Conservation (phyloP, 2,797 vertebrate genomes). For the Sitta carolinensis region DNA sequence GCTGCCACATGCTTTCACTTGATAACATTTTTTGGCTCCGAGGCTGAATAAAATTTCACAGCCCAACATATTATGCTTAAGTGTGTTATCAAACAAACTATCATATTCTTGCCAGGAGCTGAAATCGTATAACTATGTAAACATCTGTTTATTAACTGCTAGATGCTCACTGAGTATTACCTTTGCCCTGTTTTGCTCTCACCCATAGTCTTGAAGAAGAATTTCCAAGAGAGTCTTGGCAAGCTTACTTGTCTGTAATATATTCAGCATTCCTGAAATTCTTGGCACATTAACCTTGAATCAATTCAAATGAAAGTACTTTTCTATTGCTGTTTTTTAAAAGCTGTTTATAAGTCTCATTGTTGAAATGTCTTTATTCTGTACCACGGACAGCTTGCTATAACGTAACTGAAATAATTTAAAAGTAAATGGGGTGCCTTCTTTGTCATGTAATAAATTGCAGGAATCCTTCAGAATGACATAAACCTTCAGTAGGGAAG, state of each 20-base stretch:
- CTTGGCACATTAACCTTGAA: slow-evolving; percentile 3
- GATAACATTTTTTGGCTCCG: background rate
- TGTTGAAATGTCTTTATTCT: background rate
- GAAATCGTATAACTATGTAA: background rate
- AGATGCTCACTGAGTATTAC: background rate
- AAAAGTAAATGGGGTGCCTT: background rate
- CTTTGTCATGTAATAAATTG: background rate
- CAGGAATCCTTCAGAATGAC: background rate
- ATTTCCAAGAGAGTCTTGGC: slow-evolving; percentile 6
- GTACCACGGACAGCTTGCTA: background rate
- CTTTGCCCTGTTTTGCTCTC: background rate
- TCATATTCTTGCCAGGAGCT: background rate
- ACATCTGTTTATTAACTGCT: slow-evolving; percentile 32
- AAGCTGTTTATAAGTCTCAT: background rate
- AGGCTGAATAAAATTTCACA: slow-evolving; percentile 25
- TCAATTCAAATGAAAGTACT: background rate
- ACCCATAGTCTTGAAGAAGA: background rate
- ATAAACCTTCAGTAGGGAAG: background rate
- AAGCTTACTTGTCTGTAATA: background rate
- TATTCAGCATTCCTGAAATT: slow-evolving; percentile 53
- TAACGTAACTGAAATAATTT: background rate
- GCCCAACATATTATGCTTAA: background rate
- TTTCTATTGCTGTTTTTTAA: background rate
- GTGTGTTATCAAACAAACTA: background rate
- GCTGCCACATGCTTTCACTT: background rate